Conservation (phyloP, 2,888 invertebrate species). For the Anthophora plumipes region DNA sequence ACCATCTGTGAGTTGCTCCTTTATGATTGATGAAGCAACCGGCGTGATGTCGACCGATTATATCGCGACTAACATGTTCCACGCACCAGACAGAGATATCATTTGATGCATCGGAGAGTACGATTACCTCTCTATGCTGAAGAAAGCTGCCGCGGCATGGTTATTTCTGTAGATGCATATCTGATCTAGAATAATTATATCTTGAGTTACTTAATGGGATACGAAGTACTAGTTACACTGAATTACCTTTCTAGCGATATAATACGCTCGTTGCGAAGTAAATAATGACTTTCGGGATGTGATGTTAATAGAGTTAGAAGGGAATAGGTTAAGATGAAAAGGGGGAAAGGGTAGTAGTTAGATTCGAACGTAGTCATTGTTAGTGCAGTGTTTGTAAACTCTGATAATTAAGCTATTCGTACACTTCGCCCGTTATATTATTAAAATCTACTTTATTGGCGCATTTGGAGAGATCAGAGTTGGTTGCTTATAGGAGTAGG, state of each 20-base stretch:
- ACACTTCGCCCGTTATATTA: too few species aligned
- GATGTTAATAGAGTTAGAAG: conserved; percentile 2
- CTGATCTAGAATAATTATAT: neutral
- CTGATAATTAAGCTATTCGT: too few species aligned
- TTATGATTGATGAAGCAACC: conserved; percentile 61
- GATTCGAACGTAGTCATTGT: neutral
- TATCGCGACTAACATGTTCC: conserved; percentile 1
- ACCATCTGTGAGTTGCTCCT: conserved; percentile 23
- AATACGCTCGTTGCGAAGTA: neutral
- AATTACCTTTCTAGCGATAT: neutral
- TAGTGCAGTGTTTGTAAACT: too few species aligned
- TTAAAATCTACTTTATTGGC: too few species aligned
- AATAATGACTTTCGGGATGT: conserved; percentile 1
- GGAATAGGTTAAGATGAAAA: neutral
- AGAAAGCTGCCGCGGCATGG: neutral
- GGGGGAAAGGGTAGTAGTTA: neutral
- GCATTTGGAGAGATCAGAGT: too few species aligned
- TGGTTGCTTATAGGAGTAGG: too few species aligned
- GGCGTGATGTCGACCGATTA: conserved; percentile 39
- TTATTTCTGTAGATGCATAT: neutral
- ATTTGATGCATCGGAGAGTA: neutral
- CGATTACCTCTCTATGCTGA: neutral
- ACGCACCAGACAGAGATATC: conserved; percentile 1
- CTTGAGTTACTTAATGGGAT: neutral
- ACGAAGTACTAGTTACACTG: neutral